Evolutionary conservation across 2,113 vertebrate genomes (phyloP).

Genomic region (Rhipidura dahli): DNA sequence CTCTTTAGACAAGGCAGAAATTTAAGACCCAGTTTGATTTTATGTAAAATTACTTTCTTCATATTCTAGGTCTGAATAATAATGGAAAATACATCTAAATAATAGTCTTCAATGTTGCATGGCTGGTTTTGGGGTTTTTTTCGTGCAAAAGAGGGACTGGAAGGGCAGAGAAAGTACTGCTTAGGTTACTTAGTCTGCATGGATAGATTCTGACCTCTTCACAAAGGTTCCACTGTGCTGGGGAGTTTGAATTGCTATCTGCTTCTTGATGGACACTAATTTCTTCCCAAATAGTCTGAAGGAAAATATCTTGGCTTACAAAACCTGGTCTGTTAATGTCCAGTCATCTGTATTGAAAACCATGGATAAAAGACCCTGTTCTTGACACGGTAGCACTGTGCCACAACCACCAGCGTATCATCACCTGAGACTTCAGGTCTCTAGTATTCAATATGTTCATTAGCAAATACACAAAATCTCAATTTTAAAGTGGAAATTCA

Average conservation of each 20-base stretch:
- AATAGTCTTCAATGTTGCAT: background rate
- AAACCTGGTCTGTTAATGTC: background rate
- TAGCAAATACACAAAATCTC: background rate
- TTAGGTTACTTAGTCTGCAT: background rate
- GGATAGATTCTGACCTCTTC: background rate
- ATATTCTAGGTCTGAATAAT: background rate
- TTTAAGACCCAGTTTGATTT: background rate
- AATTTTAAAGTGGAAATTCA: background rate
- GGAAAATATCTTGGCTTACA: conserved; percentile 8
- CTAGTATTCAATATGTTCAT: background rate
- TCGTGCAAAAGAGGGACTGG: background rate
- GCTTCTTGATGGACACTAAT: background rate
- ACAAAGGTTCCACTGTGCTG: conserved; percentile 36
- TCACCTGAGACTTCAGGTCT: background rate
- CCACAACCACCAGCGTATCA: background rate
- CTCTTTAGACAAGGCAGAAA: background rate
- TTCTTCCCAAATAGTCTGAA: background rate
- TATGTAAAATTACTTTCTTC: background rate
- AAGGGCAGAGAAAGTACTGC: background rate
- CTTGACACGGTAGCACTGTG: background rate
- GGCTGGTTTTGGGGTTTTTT: background rate
- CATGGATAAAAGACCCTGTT: background rate
- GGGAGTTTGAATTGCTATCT: conserved; percentile 26
- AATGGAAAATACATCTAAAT: background rate
- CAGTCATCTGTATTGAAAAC: background rate